Conservation (phyloP, 2,113 vertebrate genomes). For the Triplophysa siluroides region DNA sequence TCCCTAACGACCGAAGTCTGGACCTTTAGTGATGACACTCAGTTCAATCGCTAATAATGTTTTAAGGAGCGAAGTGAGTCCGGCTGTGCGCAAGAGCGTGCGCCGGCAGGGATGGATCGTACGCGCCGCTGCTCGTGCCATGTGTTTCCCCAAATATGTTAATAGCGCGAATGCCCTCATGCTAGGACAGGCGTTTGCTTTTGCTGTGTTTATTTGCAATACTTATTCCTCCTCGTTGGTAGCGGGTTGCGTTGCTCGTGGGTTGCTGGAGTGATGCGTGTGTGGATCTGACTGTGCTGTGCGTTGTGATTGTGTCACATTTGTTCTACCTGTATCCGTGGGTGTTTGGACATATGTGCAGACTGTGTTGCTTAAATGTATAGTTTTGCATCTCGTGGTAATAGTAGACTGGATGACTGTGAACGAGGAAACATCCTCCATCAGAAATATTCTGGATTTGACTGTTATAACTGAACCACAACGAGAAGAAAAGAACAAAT, state of each 20-base stretch:
- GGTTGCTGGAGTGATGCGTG: not conserved
- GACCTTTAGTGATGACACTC: slow-evolving; percentile 59
- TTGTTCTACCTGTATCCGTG: not conserved
- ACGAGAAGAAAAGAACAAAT: no score
- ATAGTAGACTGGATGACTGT: not conserved
- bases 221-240: not conserved
- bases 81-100: slow-evolving; percentile 1
- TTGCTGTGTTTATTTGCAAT: not conserved
- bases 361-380: not conserved
- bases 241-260: not conserved
- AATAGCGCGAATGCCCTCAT: not conserved
- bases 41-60: slow-evolving; percentile 54
- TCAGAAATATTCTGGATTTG: no score
- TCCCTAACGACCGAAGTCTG: slow-evolving; percentile 64
- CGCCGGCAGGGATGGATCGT: not conserved
- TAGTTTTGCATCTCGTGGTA: not conserved
- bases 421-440: no score
- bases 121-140: slow-evolving; percentile 23
- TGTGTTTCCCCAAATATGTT: slow-evolving; percentile 29
- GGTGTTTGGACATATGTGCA: not conserved
- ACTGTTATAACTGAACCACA: no score
- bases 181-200: not conserved
- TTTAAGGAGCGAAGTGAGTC: slow-evolving; percentile 56
- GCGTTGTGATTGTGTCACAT: not conserved
- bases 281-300: not conserved